phyloP scores from a whole-genome alignment of 2,113 vertebrate genomes.

The Actinemys pallida region DNA sequence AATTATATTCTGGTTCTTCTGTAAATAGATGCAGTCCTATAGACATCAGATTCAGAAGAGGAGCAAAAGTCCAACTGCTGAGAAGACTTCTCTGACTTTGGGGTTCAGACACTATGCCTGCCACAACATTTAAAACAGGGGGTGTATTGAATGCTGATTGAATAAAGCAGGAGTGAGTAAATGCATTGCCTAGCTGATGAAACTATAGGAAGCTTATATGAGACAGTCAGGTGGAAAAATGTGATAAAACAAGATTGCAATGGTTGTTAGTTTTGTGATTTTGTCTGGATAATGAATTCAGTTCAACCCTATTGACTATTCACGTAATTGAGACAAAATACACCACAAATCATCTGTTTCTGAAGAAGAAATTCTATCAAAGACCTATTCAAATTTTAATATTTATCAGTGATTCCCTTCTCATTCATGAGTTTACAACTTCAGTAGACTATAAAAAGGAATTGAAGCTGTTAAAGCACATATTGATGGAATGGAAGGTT shows the following conservation, averaged over 20 bases:
- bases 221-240: not conserved
- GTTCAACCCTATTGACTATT: not conserved
- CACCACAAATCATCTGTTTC: not conserved
- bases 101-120: accelerated
- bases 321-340: not conserved
- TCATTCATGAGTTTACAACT: not conserved
- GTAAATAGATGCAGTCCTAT: not conserved
- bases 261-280: not conserved
- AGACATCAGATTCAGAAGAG: not conserved
- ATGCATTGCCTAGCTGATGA: not conserved
- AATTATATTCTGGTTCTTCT: not conserved
- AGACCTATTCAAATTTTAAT: not conserved
- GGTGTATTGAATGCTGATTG: not conserved
- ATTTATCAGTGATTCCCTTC: not conserved
- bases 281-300: not conserved
- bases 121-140: accelerated
- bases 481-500: not conserved
- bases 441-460: not conserved
- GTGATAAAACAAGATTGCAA: not conserved
- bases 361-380: not conserved
- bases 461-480: not conserved
- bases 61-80: not conserved
- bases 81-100: not conserved
- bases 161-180: not conserved
- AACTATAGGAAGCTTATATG: not conserved